phyloP scores from a whole-genome alignment of 2,113 vertebrate genomes.

The Callithrix jacchus region DNA sequence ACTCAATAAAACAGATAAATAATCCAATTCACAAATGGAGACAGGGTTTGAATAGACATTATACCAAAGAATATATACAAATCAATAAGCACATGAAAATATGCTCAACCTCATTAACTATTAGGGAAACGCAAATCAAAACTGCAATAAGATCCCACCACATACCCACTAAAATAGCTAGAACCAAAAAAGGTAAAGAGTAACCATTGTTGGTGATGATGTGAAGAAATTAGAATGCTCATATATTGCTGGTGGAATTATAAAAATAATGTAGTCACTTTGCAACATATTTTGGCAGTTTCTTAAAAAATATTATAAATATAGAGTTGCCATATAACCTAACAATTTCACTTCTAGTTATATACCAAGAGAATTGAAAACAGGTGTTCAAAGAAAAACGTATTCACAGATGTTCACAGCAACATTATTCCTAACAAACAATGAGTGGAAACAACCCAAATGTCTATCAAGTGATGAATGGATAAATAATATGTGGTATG shows the following conservation, averaged over 20 bases:
- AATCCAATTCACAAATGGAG: background rate
- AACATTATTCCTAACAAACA: background rate
- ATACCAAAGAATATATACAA: background rate
- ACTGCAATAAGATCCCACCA: background rate
- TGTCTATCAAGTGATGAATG: background rate
- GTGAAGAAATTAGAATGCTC: background rate
- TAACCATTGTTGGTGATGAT: background rate
- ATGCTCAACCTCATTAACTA: background rate
- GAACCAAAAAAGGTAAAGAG: background rate
- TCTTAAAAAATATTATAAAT: background rate
- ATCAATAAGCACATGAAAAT: background rate
- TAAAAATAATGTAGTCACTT: background rate
- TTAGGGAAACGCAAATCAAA: background rate
- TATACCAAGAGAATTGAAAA: background rate
- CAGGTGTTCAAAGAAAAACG: background rate
- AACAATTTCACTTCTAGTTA: background rate
- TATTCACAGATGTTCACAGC: background rate
- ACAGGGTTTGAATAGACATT: background rate
- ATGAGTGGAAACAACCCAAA: background rate
- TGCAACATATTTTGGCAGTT: background rate
- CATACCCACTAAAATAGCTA: background rate
- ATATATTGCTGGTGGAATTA: background rate
- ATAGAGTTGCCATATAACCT: background rate
- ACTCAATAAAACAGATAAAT: background rate
- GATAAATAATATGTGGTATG: background rate